Base-by-base conservation (phyloP, 1,140 invertebrate genomes). In the Trichonephila inaurata region DNA sequence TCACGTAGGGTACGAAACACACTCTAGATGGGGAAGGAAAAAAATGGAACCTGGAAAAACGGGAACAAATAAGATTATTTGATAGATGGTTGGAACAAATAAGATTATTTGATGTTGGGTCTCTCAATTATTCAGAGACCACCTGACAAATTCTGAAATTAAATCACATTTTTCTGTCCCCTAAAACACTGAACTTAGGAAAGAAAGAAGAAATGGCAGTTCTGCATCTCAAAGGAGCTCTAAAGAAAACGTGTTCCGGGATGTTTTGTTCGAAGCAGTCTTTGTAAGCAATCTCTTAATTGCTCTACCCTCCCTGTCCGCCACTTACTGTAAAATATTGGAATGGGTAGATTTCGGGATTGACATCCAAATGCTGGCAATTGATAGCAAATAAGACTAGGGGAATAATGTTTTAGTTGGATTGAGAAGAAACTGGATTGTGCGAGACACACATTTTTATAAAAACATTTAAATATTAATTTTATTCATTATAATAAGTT, bases 141-240 rank as follows among this genome's bases (percentile, higher is more conserved):
- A 90, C 89, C 89, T 90, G 89, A 90, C 69, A 90, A 90, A 90
- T 90, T 90, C 72, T 69, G 72, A 90, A 90, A 90, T 90, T 90
- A 90, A 90, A 90, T 90, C 89, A 77, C 89, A 90, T 90, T 90
- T 90, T 90, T 90, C 72, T 90, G 85, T 87, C 72, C 51, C 69
- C 51, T 40, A 60, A 81, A 77, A 81, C 69, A 81, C 51, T 28
- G 89, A 81, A 90, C 33, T 77, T 60, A 60, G 28, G 51, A 81
- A 90, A 81, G 87, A 89, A 66, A 62, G 61, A 40, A 69, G 64
- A 66, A 89, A 89, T 69, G 62, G 87, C 62, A 69, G 87, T 14
- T 40, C 14, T 51, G 87, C 62, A 40, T 72, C 87, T 89, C 87
- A 40, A 69, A 89, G 87, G 87, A 89, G 62, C 62, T 89, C 21